phyloP scores from a whole-genome alignment of 2,888 invertebrate species.

The Heteromyza rotundicornis region DNA sequence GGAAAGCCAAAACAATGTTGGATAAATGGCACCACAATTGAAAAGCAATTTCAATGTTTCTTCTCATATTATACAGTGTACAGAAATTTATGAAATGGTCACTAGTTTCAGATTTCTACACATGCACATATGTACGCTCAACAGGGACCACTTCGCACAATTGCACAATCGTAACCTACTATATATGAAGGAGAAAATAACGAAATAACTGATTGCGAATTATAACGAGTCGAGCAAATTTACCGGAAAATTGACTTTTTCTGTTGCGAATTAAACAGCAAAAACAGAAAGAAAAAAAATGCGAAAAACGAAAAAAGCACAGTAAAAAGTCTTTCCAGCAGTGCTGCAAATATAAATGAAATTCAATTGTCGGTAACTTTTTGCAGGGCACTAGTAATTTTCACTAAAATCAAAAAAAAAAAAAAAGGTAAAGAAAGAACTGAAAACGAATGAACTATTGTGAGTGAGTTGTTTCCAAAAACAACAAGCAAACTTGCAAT shows the following conservation, averaged over 20 bases:
- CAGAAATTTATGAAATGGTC: slow-evolving; percentile 47
- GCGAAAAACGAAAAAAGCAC: too few species aligned
- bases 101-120: slow-evolving; percentile 19
- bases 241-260: slow-evolving; percentile 60
- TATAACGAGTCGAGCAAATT: slow-evolving; percentile 58
- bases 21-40: too few species aligned
- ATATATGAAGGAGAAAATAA: slow-evolving; percentile 44
- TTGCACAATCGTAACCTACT: slow-evolving; percentile 10
- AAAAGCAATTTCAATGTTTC: too few species aligned
- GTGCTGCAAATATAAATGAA: slow-evolving; percentile 31
- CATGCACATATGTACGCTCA: background rate
- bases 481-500: slow-evolving; percentile 6
- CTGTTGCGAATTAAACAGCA: slow-evolving; percentile 45
- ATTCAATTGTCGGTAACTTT: slow-evolving; percentile 40
- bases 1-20: too few species aligned
- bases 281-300: too few species aligned
- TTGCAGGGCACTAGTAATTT: too few species aligned
- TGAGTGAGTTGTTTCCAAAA: too few species aligned
- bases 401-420: background rate
- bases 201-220: slow-evolving; percentile 60
- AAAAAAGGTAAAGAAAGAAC: background rate
- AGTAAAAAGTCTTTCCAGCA: too few species aligned
- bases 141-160: background rate
- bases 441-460: too few species aligned
- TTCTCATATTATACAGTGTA: too few species aligned